Evolutionary conservation across 2,797 vertebrate species (phyloP).

Genomic region (Alauda arvensis): DNA sequence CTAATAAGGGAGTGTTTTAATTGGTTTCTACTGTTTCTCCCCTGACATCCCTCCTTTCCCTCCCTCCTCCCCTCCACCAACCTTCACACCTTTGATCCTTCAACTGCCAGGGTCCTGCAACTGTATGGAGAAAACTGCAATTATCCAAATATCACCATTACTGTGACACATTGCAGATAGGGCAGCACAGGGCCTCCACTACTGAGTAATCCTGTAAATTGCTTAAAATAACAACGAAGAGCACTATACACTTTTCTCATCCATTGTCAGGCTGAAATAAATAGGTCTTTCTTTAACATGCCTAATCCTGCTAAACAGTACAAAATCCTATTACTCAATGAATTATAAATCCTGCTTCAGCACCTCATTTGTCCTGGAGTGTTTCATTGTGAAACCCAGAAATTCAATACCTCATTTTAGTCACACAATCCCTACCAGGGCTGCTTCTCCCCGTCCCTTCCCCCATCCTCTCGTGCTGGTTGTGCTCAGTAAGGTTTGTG

Average conservation of each 20-base stretch:
- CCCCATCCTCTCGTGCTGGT: not conserved
- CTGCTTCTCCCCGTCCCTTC: not conserved
- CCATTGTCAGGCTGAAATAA: conserved; percentile 77
- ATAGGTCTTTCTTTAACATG: conserved; percentile 83
- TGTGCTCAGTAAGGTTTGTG: conserved; percentile 6
- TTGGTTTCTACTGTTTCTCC: conserved; percentile 59
- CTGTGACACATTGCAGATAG: conserved; percentile 27
- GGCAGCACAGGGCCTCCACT: conserved; percentile 28
- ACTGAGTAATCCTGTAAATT: conserved; percentile 70
- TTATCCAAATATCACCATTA: conserved; percentile 63
- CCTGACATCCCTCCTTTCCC: not conserved
- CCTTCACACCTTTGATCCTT: conserved; percentile 64
- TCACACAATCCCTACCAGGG: not conserved
- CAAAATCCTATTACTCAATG: conserved; percentile 86
- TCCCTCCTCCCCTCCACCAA: conserved; percentile 1
- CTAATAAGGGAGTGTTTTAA: conserved; percentile 59
- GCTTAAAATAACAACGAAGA: conserved; percentile 61
- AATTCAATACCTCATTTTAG: conserved; percentile 68
- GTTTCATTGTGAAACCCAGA: conserved; percentile 59
- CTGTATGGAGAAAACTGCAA: conserved; percentile 59
- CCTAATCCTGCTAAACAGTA: conserved; percentile 86
- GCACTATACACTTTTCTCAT: conserved; percentile 60
- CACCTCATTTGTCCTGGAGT: conserved; percentile 66
- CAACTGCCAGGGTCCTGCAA: conserved; percentile 70
- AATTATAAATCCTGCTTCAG: conserved; percentile 80